These are phyloP conservation scores for Fregetta grallaria DNA, from an alignment of 2,113 vertebrate genomes.

Conservation along the genomic window DNA sequence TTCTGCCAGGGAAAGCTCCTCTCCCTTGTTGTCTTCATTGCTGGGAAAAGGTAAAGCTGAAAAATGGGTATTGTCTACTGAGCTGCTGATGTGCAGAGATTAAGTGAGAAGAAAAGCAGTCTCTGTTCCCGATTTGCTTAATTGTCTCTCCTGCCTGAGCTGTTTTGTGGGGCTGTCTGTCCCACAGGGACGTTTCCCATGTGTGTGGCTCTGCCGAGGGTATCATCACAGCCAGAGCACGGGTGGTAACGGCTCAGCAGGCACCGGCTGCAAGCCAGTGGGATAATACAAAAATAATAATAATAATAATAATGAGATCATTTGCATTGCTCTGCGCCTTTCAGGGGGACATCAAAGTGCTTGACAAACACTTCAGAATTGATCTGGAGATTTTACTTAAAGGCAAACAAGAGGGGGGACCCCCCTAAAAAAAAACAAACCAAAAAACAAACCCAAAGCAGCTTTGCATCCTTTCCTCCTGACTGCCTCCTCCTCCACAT, in stretches of 20 bases:
- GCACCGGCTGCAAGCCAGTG: fast-evolving
- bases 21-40: fast-evolving
- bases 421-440: not conserved
- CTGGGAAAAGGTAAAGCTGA: not conserved
- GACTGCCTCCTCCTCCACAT: not conserved
- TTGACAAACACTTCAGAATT: not conserved
- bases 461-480: not conserved
- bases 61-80: not conserved
- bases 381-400: not conserved
- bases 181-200: fast-evolving
- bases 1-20: not conserved
- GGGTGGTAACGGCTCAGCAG: fast-evolving
- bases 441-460: not conserved
- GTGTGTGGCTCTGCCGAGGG: fast-evolving
- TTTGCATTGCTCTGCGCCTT: not conserved
- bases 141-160: not conserved
- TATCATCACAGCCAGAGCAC: not conserved
- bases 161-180: not conserved
- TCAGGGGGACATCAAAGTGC: not conserved
- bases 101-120: not conserved
- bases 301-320: not conserved
- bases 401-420: not conserved
- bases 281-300: not conserved
- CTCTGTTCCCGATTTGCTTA: not conserved
- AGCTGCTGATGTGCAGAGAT: not conserved